Conservation (phyloP, 2,797 vertebrate species). For the Lutjanus argentimaculatus region DNA sequence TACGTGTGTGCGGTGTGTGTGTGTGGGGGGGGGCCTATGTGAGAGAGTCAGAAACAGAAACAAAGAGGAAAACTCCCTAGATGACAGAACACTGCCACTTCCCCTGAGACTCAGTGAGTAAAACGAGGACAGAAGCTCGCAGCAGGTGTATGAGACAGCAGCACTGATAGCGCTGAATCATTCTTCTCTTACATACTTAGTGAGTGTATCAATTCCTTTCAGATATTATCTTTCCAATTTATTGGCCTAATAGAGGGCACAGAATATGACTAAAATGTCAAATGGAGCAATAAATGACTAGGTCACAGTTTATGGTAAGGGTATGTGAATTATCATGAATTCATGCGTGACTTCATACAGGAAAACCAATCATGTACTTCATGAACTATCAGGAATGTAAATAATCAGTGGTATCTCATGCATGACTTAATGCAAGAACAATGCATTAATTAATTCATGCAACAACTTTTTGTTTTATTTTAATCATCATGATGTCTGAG, state of each 20-base stretch:
- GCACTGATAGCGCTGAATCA: conserved; percentile 65
- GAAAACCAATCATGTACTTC: no score
- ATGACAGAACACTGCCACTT: conserved; percentile 65
- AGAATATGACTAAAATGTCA: background rate
- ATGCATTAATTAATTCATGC: no score
- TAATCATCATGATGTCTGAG: no score
- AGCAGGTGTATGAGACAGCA: conserved; percentile 62
- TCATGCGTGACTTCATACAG: no score
- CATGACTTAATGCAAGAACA: no score
- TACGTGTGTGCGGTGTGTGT: conserved; percentile 35
- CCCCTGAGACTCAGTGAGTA: conserved; percentile 63
- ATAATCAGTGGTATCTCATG: no score
- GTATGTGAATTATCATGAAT: no score
- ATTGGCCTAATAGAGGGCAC: conserved; percentile 1
- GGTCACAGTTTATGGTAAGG: no score
- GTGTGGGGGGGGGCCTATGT: conserved; percentile 6
- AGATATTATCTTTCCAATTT: conserved; percentile 3
- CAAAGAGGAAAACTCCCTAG: conserved; percentile 71
- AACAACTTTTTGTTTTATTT: no score
- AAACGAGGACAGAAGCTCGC: conserved; percentile 54
- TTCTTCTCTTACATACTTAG: conserved; percentile 30
- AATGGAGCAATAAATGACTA: background rate
- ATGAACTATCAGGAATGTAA: no score
- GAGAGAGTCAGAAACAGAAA: conserved; percentile 63
- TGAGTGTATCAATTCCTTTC: conserved; percentile 26